Evolutionary conservation across 1,140 invertebrate genomes (phyloP).

Genomic region (Nomia melanderi): DNA sequence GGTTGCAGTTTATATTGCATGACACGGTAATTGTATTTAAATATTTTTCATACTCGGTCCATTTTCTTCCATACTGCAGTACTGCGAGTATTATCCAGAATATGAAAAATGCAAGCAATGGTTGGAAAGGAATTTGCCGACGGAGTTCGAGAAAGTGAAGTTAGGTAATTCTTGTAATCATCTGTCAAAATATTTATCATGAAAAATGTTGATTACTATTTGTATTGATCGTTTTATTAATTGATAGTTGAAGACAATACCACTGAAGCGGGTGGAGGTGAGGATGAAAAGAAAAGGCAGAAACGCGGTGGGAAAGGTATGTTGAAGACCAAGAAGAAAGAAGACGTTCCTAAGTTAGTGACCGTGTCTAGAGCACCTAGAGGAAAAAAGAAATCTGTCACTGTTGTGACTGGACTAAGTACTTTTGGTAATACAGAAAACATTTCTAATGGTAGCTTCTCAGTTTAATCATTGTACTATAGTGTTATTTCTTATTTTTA

Average conservation of each 20-base stretch:
- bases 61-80: constrained; percentile 83
- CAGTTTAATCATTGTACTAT: not conserved
- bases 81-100: constrained; percentile 98
- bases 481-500: constrained; percentile 72
- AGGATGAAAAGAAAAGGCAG: constrained; percentile 96
- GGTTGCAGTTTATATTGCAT: not conserved
- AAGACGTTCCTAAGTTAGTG: constrained; percentile 89
- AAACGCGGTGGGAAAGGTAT: constrained; percentile 91
- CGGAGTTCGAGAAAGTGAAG: constrained; percentile 94
- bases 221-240: not conserved
- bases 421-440: constrained; percentile 91
- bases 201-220: too few relatives aligned
- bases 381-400: constrained; percentile 99
- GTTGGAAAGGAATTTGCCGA: constrained; percentile 96
- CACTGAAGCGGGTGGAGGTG: constrained; percentile 85
- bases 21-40: not conserved
- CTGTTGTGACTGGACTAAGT: constrained; percentile 92
- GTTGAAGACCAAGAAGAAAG: constrained; percentile 88
- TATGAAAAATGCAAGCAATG: constrained; percentile 98
- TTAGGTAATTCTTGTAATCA: constrained; percentile 81
- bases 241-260: constrained; percentile 79
- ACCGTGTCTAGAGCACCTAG: constrained; percentile 94
- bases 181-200: too few relatives aligned
- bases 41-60: constrained; percentile 26
- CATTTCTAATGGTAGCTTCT: not conserved